Evolutionary conservation across 1,140 invertebrate genomes (phyloP).

Genomic region (Ectropis grisescens): DNA sequence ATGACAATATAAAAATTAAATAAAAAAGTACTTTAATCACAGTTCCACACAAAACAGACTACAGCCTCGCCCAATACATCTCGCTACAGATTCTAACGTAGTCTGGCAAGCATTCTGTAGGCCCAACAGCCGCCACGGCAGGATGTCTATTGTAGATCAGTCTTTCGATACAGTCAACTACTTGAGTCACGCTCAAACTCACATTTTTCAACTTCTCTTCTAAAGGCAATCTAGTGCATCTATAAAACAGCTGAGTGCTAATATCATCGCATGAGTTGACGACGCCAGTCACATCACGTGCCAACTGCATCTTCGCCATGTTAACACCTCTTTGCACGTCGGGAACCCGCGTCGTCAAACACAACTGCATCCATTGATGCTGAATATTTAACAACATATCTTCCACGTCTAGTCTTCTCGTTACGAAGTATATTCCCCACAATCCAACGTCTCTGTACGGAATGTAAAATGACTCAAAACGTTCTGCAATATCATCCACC

Average conservation of each 20-base stretch:
- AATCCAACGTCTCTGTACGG: constrained; percentile 50
- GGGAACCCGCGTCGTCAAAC: constrained; percentile 21
- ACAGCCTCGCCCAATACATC: constrained; percentile 75
- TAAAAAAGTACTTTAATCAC: no score
- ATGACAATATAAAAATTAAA: no score
- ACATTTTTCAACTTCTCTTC: constrained; percentile 76
- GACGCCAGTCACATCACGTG: constrained; percentile 80
- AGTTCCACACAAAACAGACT: neutral
- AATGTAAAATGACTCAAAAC: constrained; percentile 61
- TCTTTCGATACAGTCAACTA: constrained; percentile 73
- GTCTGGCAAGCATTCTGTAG: constrained; percentile 76
- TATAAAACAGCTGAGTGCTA: constrained; percentile 83
- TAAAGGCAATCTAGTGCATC: constrained; percentile 75
- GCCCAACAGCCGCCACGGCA: constrained; percentile 79
- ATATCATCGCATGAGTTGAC: constrained; percentile 87
- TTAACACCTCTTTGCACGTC: constrained; percentile 48
- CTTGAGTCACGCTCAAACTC: constrained; percentile 67
- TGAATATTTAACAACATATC: constrained; percentile 40
- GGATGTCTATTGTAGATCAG: constrained; percentile 82
- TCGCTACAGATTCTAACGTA: constrained; percentile 75
- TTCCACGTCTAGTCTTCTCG: constrained; percentile 30
- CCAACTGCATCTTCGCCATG: constrained; percentile 51
- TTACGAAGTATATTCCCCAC: constrained; percentile 61
- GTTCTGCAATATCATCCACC: constrained; percentile 28
- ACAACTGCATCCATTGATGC: constrained; percentile 52